Evolutionary conservation across 92 coral and sea anemone species (phyloP).

Genomic region (Bergia sp.): DNA sequence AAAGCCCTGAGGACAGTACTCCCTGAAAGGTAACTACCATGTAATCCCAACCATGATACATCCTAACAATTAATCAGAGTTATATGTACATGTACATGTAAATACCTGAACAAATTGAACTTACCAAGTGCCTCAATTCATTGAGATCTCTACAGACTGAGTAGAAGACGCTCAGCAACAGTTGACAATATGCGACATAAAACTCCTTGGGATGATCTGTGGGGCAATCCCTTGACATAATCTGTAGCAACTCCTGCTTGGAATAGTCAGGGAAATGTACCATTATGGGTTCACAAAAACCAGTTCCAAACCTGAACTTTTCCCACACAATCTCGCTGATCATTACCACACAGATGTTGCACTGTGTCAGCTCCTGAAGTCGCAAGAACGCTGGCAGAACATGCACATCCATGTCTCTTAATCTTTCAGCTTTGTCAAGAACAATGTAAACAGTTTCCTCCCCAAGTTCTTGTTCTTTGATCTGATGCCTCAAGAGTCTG

Average conservation of each 20-base stretch:
- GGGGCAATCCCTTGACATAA: slow-evolving; percentile 82
- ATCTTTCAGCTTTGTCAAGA: slow-evolving; percentile 91
- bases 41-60: too few species aligned
- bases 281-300: slow-evolving; percentile 78
- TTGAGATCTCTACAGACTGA: slow-evolving; percentile 90
- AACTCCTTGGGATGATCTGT: slow-evolving; percentile 75
- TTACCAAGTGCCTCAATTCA: slow-evolving; percentile 93
- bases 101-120: slow-evolving; percentile 6
- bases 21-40: too few species aligned
- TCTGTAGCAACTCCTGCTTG: slow-evolving; percentile 77
- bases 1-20: too few species aligned
- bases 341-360: slow-evolving; percentile 86
- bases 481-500: slow-evolving; percentile 62
- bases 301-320: slow-evolving; percentile 92
- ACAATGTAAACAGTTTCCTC: slow-evolving; percentile 82
- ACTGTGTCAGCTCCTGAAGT: slow-evolving; percentile 80
- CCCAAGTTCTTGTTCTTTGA: slow-evolving; percentile 48
- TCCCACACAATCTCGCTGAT: slow-evolving; percentile 91
- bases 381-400: slow-evolving; percentile 81
- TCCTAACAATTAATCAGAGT: too few species aligned
- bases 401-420: slow-evolving; percentile 88
- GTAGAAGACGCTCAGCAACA: slow-evolving; percentile 87
- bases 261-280: slow-evolving; percentile 88
- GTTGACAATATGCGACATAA: slow-evolving; percentile 86
- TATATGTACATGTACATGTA: too few species aligned